Conservation (phyloP, 2,113 vertebrate genomes). For the Orycteropus afer region DNA sequence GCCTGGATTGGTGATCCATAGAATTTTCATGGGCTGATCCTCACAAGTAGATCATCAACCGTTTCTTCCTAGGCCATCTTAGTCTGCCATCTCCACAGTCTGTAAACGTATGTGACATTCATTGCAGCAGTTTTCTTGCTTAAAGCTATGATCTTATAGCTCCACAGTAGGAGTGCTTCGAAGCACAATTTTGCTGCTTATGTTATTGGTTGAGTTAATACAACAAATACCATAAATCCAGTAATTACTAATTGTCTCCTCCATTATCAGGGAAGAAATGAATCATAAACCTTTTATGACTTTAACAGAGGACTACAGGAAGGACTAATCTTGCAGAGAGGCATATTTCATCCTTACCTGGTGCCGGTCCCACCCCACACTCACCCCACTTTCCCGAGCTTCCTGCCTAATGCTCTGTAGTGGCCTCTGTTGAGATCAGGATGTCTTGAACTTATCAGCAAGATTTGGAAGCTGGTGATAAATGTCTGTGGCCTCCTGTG, state of each 20-base stretch:
- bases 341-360: slow-evolving; percentile 83
- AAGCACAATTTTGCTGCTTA: slow-evolving; percentile 70
- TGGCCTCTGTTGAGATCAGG: slow-evolving; percentile 81
- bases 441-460: slow-evolving; percentile 74
- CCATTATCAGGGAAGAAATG: slow-evolving; percentile 88
- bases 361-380: slow-evolving; percentile 67
- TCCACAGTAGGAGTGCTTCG: slow-evolving; percentile 66
- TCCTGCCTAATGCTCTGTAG: slow-evolving; percentile 77
- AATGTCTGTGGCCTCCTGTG: slow-evolving; percentile 80
- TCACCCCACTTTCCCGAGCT: slow-evolving; percentile 75
- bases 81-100: not conserved
- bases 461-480: slow-evolving; percentile 80
- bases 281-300: slow-evolving; percentile 87
- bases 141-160: slow-evolving; percentile 70
- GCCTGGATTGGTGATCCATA: not conserved
- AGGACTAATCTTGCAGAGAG: slow-evolving; percentile 84
- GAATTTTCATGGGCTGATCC: not conserved
- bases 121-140: slow-evolving; percentile 59
- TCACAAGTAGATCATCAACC: not conserved
- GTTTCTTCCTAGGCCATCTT: not conserved
- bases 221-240: slow-evolving; percentile 88
- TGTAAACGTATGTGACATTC: slow-evolving; percentile 10
- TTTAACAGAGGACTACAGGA: slow-evolving; percentile 83
- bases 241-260: slow-evolving; percentile 88
- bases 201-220: slow-evolving; percentile 87